A percentile compares a stretch with the other conserved stretches of the same genome.
Conservation (phyloP, 2,888 invertebrate species). For the Abrostola triplasia region DNA sequence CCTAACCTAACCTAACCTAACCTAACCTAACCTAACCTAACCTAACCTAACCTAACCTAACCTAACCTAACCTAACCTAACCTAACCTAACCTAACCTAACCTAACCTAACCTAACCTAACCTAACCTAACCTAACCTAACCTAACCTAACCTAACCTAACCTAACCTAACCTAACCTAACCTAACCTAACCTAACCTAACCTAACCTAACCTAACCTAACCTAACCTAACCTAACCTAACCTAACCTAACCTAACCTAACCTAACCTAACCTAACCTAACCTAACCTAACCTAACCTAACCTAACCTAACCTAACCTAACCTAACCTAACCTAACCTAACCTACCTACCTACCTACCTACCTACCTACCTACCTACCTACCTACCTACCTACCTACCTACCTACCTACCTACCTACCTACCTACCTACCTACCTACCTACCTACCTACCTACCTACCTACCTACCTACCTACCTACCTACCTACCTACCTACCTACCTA, state of each 20-base stretch:
- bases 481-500: too few relatives aligned
- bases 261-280: conserved; percentile 19
- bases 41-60: too few relatives aligned
- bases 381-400: too few relatives aligned
- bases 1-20: background rate
- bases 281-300: conserved; percentile 22
- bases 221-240: conserved; percentile 14
- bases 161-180: conserved; percentile 28
- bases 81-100: too few relatives aligned
- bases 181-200: conserved; percentile 25
- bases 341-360: conserved; percentile 16
- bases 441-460: too few relatives aligned
- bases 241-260: conserved; percentile 22
- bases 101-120: conserved; percentile 11
- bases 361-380: too few relatives aligned
- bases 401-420: too few relatives aligned
- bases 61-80: too few relatives aligned
- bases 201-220: conserved; percentile 25
- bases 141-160: conserved; percentile 25
- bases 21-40: too few relatives aligned
- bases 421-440: too few relatives aligned
- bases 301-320: conserved; percentile 16
- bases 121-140: conserved; percentile 12
- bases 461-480: too few relatives aligned
- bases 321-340: conserved; percentile 19